These are phyloP conservation scores for Hemibagrus wyckioides DNA, from an alignment of 2,113 vertebrate genomes.

Conservation along the genomic window DNA sequence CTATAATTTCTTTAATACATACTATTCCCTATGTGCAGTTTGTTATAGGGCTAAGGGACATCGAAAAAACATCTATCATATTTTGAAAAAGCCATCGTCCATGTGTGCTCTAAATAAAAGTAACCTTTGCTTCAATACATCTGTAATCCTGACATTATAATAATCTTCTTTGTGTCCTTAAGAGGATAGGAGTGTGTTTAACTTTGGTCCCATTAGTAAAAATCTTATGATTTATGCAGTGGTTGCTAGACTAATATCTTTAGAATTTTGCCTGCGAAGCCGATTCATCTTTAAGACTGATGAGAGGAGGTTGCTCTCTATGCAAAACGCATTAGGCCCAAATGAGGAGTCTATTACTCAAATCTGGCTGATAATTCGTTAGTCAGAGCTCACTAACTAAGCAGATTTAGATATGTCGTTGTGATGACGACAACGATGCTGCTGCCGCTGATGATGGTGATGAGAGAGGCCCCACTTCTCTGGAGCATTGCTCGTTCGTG, in stretches of 20 bases:
- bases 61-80: neutral
- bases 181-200: slow-evolving; percentile 78
- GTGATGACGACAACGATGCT: slow-evolving; percentile 48
- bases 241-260: slow-evolving; percentile 87
- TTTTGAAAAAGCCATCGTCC: slow-evolving; percentile 36
- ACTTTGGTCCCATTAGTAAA: slow-evolving; percentile 87
- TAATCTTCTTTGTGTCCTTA: slow-evolving; percentile 60
- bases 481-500: slow-evolving; percentile 40
- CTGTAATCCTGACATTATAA: slow-evolving; percentile 56
- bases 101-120: slow-evolving; percentile 52
- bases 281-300: slow-evolving; percentile 97
- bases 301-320: slow-evolving; percentile 92
- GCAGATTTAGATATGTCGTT: slow-evolving; percentile 81
- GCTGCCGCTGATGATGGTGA: neutral
- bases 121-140: slow-evolving; percentile 50
- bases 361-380: slow-evolving; percentile 88
- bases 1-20: neutral
- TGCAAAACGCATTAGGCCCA: slow-evolving; percentile 96
- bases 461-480: slow-evolving; percentile 43
- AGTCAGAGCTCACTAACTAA: slow-evolving; percentile 89
- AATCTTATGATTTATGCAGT: slow-evolving; percentile 94
- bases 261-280: slow-evolving; percentile 84
- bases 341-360: slow-evolving; percentile 99
- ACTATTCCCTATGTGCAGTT: neutral
- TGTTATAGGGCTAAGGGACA: neutral